These are phyloP conservation scores for Onychomys arenicola DNA, from an alignment of 2,797 vertebrate species.

Conservation along the genomic window DNA sequence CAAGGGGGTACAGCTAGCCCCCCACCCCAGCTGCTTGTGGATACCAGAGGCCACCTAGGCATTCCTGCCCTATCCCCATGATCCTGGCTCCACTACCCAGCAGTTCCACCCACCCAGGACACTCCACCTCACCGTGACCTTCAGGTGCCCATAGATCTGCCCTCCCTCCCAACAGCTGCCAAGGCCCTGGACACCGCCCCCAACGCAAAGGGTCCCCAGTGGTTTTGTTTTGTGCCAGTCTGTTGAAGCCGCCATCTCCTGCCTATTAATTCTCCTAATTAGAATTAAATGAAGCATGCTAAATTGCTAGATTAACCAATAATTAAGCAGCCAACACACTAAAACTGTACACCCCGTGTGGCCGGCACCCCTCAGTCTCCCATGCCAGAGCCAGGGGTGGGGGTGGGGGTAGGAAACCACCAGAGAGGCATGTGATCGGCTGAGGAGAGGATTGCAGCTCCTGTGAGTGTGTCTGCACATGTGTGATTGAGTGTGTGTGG, in stretches of 20 bases:
- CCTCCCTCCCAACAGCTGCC: conserved; percentile 67
- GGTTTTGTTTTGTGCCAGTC: conserved; percentile 88
- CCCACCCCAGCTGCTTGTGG: background rate
- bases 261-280: conserved; percentile 94
- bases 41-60: background rate
- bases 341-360: conserved; percentile 85
- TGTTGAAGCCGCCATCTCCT: conserved; percentile 89
- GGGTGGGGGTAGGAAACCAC: background rate
- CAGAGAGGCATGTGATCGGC: background rate
- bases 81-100: rapidly evolving
- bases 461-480: background rate
- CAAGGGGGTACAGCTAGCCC: rapidly evolving
- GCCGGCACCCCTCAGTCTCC: conserved; percentile 84
- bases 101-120: background rate
- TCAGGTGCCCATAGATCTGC: background rate
- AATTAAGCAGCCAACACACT: conserved; percentile 91
- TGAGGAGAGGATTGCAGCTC: no score
- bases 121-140: background rate
- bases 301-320: conserved; percentile 93
- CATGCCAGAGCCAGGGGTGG: background rate
- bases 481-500: background rate
- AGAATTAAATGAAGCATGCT: conserved; percentile 93
- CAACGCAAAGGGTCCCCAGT: conserved; percentile 71
- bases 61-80: background rate
- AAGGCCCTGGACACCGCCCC: background rate